Evolutionary conservation across 2,113 vertebrate genomes (phyloP).

Genomic region (Delphinus delphis): DNA sequence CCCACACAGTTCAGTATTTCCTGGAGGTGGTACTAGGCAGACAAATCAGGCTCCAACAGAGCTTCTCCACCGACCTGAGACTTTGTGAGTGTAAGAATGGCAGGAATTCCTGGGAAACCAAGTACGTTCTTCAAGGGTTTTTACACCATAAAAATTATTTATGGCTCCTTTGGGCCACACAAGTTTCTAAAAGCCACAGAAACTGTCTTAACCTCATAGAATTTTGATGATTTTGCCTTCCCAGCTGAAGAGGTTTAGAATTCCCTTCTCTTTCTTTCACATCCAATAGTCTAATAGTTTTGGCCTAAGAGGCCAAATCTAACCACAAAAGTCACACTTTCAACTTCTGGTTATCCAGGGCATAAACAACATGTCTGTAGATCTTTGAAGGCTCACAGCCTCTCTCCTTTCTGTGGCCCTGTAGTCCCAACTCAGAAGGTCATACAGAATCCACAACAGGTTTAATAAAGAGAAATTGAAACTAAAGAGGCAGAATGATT

Average conservation of each 20-base stretch:
- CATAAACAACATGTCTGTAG: conserved; percentile 52
- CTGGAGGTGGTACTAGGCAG: neutral
- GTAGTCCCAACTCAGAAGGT: neutral
- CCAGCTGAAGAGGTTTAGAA: conserved; percentile 34
- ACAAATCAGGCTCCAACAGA: neutral
- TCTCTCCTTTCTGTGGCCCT: neutral
- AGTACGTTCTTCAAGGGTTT: conserved; percentile 51
- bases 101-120: conserved; percentile 53
- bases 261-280: conserved; percentile 46
- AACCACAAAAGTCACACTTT: conserved; percentile 68
- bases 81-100: conserved; percentile 35
- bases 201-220: conserved; percentile 43
- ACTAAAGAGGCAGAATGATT: neutral
- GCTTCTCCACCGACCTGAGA: neutral
- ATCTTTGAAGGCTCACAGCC: neutral
- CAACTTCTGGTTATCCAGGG: conserved; percentile 23
- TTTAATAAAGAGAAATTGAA: neutral
- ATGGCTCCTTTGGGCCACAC: conserved; percentile 56
- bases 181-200: conserved; percentile 64
- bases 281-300: conserved; percentile 56
- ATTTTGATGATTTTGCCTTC: conserved; percentile 51
- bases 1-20: neutral
- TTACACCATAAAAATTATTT: conserved; percentile 67
- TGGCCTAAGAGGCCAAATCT: conserved; percentile 50
- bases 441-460: neutral